Base-by-base conservation (phyloP, 2,113 vertebrate species). In the Coregonus clupeaformis region DNA sequence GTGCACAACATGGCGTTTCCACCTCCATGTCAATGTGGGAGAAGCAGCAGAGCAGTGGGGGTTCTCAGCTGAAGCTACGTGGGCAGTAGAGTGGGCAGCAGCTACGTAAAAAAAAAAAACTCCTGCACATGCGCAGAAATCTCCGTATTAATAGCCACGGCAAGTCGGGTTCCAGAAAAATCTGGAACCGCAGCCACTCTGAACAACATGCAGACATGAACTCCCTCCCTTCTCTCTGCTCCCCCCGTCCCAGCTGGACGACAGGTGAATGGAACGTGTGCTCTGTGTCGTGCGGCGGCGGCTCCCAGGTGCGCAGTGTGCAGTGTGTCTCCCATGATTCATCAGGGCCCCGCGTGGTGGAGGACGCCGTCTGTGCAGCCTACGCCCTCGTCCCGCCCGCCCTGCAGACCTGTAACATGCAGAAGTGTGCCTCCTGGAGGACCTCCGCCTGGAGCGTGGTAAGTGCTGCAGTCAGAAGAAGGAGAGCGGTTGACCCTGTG, bases 271-370 rank as follows among this genome's bases (percentile, higher is more conserved):
- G 98, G 98, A 91, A 92, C 0, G 0, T 89, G 78, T 99, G 98
- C 88, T 96, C 97, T 0, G 94, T 92, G 11, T 91, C 93, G 32
- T 99, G 98, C 0, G 96, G 96, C 0, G 92, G 95, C 0, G 97
- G 97, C 74, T 92, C 87, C 57, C 97, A 98, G 94, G 89, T 91
- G 4, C 95, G 98, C 69, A 91, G 89, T 0, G 94, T 99, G 80
- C 95, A 95, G 90, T 99, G 98, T 0, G 0, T 93, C 64, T 91
- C 84, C 0, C 93, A 94, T 0, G 91, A 96, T 0, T 92, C 91
- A 0, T 80, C 88, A 0, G 93, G 94, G 9, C 71, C 85, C 30
- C 94, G 93, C 1, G 92, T 93, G 25, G 86, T 93, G 1, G 93
- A 95, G 5, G 94, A 95, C 0, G 62, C 88, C 0, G 66, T 92